Evolutionary conservation across 2,888 invertebrate species (phyloP), one percentile per base, ranked within the genome.

Genomic region (Aphidoletes aphidimyza): DNA sequence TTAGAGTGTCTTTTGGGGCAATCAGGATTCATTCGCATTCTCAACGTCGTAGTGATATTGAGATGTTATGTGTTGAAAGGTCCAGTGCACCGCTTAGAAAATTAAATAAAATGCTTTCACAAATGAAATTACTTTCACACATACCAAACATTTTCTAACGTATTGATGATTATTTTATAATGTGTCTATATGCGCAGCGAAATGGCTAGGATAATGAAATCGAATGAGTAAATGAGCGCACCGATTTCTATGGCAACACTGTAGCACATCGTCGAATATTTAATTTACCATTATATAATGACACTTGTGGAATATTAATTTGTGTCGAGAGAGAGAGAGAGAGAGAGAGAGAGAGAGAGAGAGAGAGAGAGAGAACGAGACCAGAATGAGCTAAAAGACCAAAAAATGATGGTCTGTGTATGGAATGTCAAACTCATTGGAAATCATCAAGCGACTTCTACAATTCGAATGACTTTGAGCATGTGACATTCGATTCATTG

Each of bases 81-180:
- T 69, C 34, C 69, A 69, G 26, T 30, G 11, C 5, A 11, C 5
- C 30, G 69, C 17, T 69, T 42, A 14, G 69, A 34, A 69, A 69
- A 69, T 69, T 69, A 14, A 69, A 69, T 69, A 69, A 69, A 69
- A 69, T 69, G 69, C 69, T 69, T 69, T 42, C 14, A 34, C 54
- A 69, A 69, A 69, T 69, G 69, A 26, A 69, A 69, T 69, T 69
- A 69, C 69, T 26, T 69, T 69, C 69, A 69, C 69, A 69, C 69
- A 69, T 69, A 69, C 69, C 69, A 6, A 69, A 34, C 26, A 69
- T 30, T 30, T 69, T 69, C 69, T 69, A 69, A 69, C 69, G 69
- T 69, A 69, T 69, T 69, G 69, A 69, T 69, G 69, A 69, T 34
- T 69, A 69, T 69, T 69, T 69, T 69, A 69, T 69, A 69, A 69